Evolutionary conservation across 2,797 vertebrate species (phyloP).

Genomic region (Scolopax rusticola): DNA sequence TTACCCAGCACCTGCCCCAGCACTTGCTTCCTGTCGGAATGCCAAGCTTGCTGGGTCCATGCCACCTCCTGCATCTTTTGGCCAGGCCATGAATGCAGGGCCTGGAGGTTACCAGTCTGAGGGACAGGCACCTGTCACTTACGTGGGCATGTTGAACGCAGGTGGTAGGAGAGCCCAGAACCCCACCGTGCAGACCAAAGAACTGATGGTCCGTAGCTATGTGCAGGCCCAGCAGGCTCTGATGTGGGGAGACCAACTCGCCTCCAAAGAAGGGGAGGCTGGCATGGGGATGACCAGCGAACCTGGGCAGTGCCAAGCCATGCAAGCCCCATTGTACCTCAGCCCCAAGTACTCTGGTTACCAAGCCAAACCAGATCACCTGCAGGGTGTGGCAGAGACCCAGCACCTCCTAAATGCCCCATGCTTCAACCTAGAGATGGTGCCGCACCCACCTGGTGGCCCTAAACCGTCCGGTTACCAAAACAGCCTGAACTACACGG

Average conservation of each 20-base stretch:
- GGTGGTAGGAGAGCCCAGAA: constrained; percentile 84
- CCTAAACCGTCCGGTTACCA: constrained; percentile 85
- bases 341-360: constrained; percentile 82
- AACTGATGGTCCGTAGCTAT: constrained; percentile 94
- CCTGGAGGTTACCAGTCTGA: constrained; percentile 77
- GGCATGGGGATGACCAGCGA: constrained; percentile 71
- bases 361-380: constrained; percentile 79
- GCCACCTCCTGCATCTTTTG: not conserved
- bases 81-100: constrained; percentile 65
- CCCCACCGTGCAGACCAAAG: constrained; percentile 91
- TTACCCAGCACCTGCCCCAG: constrained; percentile 77
- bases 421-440: constrained; percentile 84
- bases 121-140: constrained; percentile 73
- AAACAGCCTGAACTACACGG: constrained; percentile 79
- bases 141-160: constrained; percentile 75
- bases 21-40: constrained; percentile 85
- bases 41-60: not conserved
- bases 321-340: constrained; percentile 81
- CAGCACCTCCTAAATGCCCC: constrained; percentile 80
- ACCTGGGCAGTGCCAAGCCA: constrained; percentile 76
- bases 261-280: constrained; percentile 15
- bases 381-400: constrained; percentile 70
- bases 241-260: constrained; percentile 89
- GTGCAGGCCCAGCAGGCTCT: constrained; percentile 96
- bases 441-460: constrained; percentile 85